Conservation (phyloP, 2,797 vertebrate genomes). For the Cuniculus paca region DNA sequence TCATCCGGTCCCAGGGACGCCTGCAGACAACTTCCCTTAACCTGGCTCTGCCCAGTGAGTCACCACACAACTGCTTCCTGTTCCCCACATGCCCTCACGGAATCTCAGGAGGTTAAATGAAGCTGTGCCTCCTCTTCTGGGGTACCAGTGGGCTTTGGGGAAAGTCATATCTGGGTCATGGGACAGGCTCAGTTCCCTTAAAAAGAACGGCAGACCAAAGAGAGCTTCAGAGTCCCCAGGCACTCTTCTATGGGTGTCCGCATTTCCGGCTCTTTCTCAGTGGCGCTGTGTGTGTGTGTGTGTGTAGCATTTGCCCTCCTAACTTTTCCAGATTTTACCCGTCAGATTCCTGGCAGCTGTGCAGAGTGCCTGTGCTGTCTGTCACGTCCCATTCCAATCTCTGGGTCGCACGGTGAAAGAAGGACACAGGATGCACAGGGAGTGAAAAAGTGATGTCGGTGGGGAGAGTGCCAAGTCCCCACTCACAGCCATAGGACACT, state of each 20-base stretch:
- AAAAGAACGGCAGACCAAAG: constrained; percentile 44
- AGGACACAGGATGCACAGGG: constrained; percentile 91
- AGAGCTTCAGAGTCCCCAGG: not conserved
- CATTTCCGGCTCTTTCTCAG: constrained; percentile 76
- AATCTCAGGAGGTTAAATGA: constrained; percentile 68
- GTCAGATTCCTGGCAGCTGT: constrained; percentile 88
- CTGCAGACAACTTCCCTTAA: constrained; percentile 84
- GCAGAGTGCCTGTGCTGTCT: constrained; percentile 89
- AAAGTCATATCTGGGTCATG: constrained; percentile 50
- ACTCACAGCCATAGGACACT: constrained; percentile 86
- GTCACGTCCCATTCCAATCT: constrained; percentile 91
- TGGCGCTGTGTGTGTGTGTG: constrained; percentile 25
- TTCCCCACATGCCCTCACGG: constrained; percentile 77
- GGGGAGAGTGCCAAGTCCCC: constrained; percentile 90
- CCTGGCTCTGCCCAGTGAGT: constrained; percentile 85
- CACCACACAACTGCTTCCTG: constrained; percentile 84
- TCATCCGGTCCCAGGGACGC: constrained; percentile 80
- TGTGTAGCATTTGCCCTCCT: constrained; percentile 84
- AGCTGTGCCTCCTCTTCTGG: constrained; percentile 60
- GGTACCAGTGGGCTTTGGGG: constrained; percentile 50
- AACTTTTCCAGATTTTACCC: constrained; percentile 85
- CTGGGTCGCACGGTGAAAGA: constrained; percentile 90
- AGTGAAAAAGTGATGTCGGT: constrained; percentile 90
- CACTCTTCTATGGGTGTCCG: constrained; percentile 69
- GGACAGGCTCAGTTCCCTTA: constrained; percentile 44